Evolutionary conservation across 2,113 vertebrate species (phyloP), one percentile per base, ranked within the genome.

Genomic region (Labrus mixtus): DNA sequence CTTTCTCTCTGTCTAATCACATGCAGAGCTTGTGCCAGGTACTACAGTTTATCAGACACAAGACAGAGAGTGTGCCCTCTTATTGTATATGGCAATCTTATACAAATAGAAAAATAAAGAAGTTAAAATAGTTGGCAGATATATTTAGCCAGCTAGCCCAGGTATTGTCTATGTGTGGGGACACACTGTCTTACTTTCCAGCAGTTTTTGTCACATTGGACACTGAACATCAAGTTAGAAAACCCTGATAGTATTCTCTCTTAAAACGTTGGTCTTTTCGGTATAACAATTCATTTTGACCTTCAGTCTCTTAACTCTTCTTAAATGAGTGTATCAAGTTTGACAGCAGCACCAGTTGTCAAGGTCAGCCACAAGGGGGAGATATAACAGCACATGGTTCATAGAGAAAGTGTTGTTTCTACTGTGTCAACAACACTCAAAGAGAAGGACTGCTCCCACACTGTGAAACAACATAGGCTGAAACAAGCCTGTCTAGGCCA

Each of bases 291-390:
- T 5, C 17, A n/a, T 51, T 20, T 9, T 51, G 19, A 10, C 19
- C 17, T 45, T 48, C n/a, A 51, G 19, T 20, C 19, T 19, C 41
- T 43, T 10, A 43, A 43, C 10, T 1, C 43, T 45, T 12, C 12
- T 45, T 45, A 15, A 51, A 51, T 7, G 8, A n/a, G 11, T 48
- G 6, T 16, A 10, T 54, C 2, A 82, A 59, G 46, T 54, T 29
- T 60, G 43, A 25, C 55, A 56, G 25, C 54, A 67, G 13, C 78
- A 57, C 67, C 51, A 82, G 58, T 79, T 73, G 45, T 83, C 22
- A 81, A 50, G 37, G 68, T 82, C 68, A 54, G 62, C 92, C 93
- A 91, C 84, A 62, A 91, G 93, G 70, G 87, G 92, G 91, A 70
- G 78, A 4, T 87, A 78, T 66, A 60, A 54, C 29, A 25, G 65